These are phyloP conservation scores for Thymallus thymallus DNA, from an alignment of 2,113 vertebrate genomes.

Conservation along the genomic window DNA sequence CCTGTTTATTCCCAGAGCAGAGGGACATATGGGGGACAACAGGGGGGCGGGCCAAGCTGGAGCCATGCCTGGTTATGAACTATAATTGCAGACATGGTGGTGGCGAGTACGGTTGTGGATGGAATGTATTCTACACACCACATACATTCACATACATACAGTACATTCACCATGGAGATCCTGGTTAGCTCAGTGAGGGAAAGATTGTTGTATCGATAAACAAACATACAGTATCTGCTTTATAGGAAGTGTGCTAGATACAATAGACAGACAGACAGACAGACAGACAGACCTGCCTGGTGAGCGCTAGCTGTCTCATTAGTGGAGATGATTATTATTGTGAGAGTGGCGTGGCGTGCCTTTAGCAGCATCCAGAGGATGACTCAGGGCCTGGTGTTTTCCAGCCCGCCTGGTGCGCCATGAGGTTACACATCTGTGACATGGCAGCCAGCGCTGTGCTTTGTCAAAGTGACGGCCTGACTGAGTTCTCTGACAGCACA, in stretches of 20 bases:
- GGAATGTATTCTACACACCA: conserved; percentile 14
- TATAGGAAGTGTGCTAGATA: background rate
- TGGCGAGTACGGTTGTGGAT: background rate
- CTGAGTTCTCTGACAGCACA: conserved; percentile 65
- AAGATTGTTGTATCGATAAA: too few species aligned
- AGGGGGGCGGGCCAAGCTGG: background rate
- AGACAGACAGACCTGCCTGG: too few species aligned
- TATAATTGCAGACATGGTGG: background rate
- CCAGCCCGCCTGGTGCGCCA: conserved; percentile 51
- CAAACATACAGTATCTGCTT: background rate
- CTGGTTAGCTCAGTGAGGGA: background rate
- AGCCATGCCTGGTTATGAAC: background rate
- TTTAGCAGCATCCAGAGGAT: background rate
- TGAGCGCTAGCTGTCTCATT: background rate
- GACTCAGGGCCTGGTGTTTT: background rate
- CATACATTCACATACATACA: conserved; percentile 13
- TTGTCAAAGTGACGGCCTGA: conserved; percentile 64
- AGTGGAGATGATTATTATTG: conserved; percentile 3
- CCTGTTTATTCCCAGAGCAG: conserved; percentile 7
- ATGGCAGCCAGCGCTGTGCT: conserved; percentile 56
- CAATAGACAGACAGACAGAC: too few species aligned
- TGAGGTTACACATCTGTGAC: conserved; percentile 65
- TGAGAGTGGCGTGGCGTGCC: conserved; percentile 35
- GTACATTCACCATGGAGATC: background rate
- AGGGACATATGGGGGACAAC: background rate